Percentiles rank a stretch among this genome's conserved stretches.
These are phyloP conservation scores for Virgularia gustaviana DNA, from an alignment of 92 coral and sea anemone species.

Conservation along the genomic window DNA sequence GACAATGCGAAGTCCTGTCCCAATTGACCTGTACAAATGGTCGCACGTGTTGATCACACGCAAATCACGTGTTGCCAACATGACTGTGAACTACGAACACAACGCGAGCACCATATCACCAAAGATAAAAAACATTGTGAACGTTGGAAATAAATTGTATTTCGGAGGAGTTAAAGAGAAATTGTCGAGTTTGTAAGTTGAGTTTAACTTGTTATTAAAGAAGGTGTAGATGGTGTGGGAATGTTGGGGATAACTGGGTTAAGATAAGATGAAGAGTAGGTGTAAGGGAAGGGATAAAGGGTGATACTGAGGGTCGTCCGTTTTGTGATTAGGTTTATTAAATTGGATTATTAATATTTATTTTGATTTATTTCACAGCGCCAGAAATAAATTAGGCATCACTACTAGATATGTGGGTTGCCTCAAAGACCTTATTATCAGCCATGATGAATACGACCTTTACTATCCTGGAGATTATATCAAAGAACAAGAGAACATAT, in stretches of 20 bases:
- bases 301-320: too few species aligned
- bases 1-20: background rate
- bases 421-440: constrained; percentile 12
- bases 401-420: constrained; percentile 20
- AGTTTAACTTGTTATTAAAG: too few species aligned
- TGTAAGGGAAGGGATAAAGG: too few species aligned
- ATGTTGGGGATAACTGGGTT: too few species aligned
- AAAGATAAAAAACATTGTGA: background rate
- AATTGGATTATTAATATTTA: too few species aligned
- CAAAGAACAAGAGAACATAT: constrained; percentile 5
- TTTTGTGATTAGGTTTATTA: too few species aligned
- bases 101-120: background rate
- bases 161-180: constrained; percentile 26
- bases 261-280: too few species aligned
- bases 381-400: background rate
- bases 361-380: background rate
- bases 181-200: background rate
- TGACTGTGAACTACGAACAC: background rate
- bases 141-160: constrained; percentile 16
- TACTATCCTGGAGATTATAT: constrained; percentile 24
- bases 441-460: constrained; percentile 14
- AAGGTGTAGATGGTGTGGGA: too few species aligned
- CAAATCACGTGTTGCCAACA: background rate
- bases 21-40: constrained; percentile 33
- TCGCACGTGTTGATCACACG: constrained; percentile 4